Percentiles rank a stretch among this genome's conserved stretches.
Evolutionary conservation across 1,140 invertebrate genomes (phyloP).

Genomic region (Galleria mellonella): DNA sequence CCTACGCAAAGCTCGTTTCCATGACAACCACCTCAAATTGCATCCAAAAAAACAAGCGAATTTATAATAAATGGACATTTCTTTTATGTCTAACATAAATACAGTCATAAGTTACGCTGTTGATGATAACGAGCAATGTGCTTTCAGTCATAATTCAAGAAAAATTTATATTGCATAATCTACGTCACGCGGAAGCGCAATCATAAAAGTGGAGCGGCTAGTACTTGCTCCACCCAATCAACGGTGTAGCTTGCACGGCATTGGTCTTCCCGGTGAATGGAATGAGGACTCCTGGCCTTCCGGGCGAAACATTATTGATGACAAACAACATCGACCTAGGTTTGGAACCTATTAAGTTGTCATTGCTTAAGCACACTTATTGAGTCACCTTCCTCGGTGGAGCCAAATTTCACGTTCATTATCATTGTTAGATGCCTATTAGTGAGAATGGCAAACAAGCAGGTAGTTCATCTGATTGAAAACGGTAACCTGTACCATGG

Average conservation of each 20-base stretch:
- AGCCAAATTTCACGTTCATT: no score
- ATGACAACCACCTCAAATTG: conserved; percentile 45
- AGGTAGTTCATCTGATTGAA: no score
- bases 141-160: not conserved
- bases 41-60: conserved; percentile 16
- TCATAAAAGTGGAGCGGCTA: conserved; percentile 15
- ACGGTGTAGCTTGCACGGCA: conserved; percentile 19
- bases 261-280: conserved; percentile 32
- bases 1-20: conserved; percentile 50
- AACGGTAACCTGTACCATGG: no score
- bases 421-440: no score
- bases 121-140: not conserved
- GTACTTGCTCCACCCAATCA: conserved; percentile 37
- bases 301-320: conserved; percentile 31
- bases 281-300: conserved; percentile 33
- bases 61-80: conserved; percentile 2
- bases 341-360: not conserved
- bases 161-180: conserved; percentile 1
- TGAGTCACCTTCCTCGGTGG: not conserved
- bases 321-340: conserved; percentile 31
- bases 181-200: conserved; percentile 17
- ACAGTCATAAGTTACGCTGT: not conserved
- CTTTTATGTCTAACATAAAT: not conserved
- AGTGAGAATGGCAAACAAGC: no score
- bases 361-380: not conserved